Base-by-base conservation (phyloP, 2,113 vertebrate species). In the Jaculus jaculus region DNA sequence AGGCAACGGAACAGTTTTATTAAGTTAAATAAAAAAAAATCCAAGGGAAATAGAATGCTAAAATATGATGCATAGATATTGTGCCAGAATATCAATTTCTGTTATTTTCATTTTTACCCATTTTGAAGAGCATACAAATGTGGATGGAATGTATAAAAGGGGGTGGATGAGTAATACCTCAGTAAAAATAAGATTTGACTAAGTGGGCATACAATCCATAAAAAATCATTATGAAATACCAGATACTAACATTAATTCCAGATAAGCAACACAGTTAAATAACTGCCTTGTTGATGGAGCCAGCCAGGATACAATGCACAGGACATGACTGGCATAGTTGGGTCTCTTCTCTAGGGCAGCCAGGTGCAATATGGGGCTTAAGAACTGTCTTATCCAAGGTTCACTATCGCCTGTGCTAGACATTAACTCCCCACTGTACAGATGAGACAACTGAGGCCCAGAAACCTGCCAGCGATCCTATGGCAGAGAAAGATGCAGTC, bases 291-390 rank as follows among this genome's bases (percentile, higher is more conserved):
- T 15, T 37, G 32, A 10, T 26, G 37, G 63, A 58, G 23, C 34
- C 0, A 8, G 0, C 7, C 13, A 79, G 79, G 47, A n/a, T 39
- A 24, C 10, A 0, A 30, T 17, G 8, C 1, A 42, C 5, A 32
- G 21, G 13, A 9, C 0, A 30, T 2, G 17, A 4, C 18, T 7
- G 1, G 1, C 20, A 5, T 39, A 5, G 28, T 60, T 3, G 47
- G 39, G 8, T 23, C 1, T 21, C 51, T 1, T 32, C 5, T 24
- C 54, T 34, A 8, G 11, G 37, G 51, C 20, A 5, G 39, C 61
- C 11, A 17, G 61, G 8, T 28, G 9, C 24, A 3, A 0, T 3
- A 4, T 4, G 10, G 58, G 51, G 58, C 26, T 63, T 21, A 20
- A 17, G 28, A 26, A 32, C 51, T 63, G 3, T 11, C 20, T 74